phyloP scores from a whole-genome alignment of 2,888 invertebrate genomes.

The Linnaemya vulpina region DNA sequence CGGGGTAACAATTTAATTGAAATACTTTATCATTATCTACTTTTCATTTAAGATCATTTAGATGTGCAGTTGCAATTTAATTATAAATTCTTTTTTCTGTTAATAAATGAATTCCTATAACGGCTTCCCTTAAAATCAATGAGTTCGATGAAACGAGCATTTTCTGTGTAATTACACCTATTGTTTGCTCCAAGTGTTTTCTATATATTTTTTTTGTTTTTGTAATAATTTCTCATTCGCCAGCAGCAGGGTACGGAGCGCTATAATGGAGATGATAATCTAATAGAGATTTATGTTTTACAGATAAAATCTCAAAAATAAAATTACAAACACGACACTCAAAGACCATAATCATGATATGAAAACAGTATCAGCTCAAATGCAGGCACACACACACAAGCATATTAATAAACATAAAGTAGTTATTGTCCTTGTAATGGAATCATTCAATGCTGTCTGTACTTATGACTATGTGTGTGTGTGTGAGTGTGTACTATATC shows the following conservation, averaged over 20 bases:
- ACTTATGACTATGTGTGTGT: not conserved
- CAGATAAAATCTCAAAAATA: constrained; percentile 24
- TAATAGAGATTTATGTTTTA: constrained; percentile 42
- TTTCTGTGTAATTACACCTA: constrained; percentile 16
- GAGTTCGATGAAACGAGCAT: not conserved
- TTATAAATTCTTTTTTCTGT: not conserved
- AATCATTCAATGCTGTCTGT: not conserved
- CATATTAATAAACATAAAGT: constrained; percentile 3
- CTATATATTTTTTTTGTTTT: too few species aligned
- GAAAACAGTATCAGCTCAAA: constrained; percentile 27
- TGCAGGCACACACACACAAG: not conserved
- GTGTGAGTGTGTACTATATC: not conserved
- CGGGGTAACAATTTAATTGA: too few species aligned
- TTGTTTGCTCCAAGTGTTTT: not conserved
- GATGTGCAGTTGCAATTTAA: not conserved
- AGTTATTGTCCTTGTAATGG: constrained; percentile 29
- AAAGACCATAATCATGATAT: constrained; percentile 34
- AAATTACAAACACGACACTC: constrained; percentile 30
- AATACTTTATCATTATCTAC: too few species aligned
- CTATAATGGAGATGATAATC: not conserved
- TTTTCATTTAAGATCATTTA: too few species aligned
- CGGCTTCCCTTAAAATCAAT: not conserved
- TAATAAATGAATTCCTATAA: not conserved
- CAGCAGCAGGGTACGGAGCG: constrained; percentile 16
- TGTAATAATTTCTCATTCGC: not conserved